Evolutionary conservation across 2,113 vertebrate species (phyloP), one percentile per base, ranked within the genome.

Genomic region (Neodon shergylaensis): DNA sequence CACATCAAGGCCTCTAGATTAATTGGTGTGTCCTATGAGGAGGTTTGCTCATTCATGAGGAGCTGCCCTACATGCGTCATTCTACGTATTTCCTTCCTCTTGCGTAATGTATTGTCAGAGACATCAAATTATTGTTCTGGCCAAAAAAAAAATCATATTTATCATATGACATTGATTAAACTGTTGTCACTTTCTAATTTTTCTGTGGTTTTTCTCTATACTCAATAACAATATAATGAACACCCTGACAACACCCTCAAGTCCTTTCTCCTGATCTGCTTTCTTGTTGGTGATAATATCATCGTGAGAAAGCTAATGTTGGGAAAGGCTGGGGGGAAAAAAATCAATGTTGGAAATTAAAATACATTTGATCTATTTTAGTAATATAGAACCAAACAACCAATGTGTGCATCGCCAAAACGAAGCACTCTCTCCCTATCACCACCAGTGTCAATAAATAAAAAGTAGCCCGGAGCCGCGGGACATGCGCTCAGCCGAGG

Each of bases 11-110:
- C 87, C 66, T 63, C 44, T 66, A 63, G 77, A 89, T 72, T 81
- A 92, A 95, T 24, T 77, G 61, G 28, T 95, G 66, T 77, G 65
- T 92, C 85, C 86, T 94, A 90, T 49, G n/a, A 93, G 91, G 94
- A 95, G 89, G 90, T 70, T 13, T 82, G 70, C 7, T 76, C 94
- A 31, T 90, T 94, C 42, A 93, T 90, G 91, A 89, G 58, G 31
- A 94, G 87, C 14, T 95, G 16, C 63, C 92, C 85, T 87, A 74
- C 90, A 88, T 82, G 47, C 66, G 78, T 70, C 63, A 73, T 73
- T 24, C 74, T 86, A 44, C 33, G 61, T 79, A 84, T 85, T 95
- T 90, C 2, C 31, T 90, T 97, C 91, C 68, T 95, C 70, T 92
- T 90, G 58, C 63, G 4, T 65, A 87, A 85, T 49, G 39, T 74